phyloP scores from a whole-genome alignment of 2,113 vertebrate genomes.

The Okapia johnstoni region DNA sequence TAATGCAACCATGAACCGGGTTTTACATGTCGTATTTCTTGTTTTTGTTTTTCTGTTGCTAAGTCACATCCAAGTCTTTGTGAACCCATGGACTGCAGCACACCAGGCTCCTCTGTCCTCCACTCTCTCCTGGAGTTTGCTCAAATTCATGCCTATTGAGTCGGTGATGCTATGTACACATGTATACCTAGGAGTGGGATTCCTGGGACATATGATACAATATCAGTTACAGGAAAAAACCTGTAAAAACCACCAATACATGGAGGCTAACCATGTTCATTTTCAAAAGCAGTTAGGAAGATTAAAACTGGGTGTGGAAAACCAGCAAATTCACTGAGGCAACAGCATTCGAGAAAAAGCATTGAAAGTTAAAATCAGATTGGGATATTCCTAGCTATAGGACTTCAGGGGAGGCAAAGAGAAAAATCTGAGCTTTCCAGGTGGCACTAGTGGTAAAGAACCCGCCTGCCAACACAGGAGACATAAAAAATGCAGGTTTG shows the following conservation, averaged over 20 bases:
- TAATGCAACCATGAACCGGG: not conserved
- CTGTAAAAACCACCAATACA: not conserved
- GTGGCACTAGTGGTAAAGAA: not conserved
- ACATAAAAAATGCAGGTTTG: not conserved
- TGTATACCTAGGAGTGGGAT: not conserved
- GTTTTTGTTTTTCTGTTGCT: not conserved
- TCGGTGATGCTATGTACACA: not conserved
- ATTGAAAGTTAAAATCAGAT: accelerated
- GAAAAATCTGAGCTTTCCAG: not conserved
- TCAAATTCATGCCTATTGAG: not conserved
- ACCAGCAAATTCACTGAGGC: not conserved
- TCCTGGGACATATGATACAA: not conserved
- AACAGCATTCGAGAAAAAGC: no score
- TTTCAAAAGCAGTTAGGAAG: not conserved
- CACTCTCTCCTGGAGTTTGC: not conserved
- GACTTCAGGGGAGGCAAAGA: not conserved
- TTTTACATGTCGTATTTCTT: not conserved
- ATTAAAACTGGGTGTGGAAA: not conserved
- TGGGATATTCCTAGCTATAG: no score
- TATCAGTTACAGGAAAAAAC: not conserved
- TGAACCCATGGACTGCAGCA: not conserved
- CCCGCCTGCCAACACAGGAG: not conserved
- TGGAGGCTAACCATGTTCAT: not conserved
- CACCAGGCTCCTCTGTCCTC: not conserved
- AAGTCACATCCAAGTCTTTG: not conserved